phyloP scores from a whole-genome alignment of 2,888 invertebrate genomes.

The Thymelicus acteon region DNA sequence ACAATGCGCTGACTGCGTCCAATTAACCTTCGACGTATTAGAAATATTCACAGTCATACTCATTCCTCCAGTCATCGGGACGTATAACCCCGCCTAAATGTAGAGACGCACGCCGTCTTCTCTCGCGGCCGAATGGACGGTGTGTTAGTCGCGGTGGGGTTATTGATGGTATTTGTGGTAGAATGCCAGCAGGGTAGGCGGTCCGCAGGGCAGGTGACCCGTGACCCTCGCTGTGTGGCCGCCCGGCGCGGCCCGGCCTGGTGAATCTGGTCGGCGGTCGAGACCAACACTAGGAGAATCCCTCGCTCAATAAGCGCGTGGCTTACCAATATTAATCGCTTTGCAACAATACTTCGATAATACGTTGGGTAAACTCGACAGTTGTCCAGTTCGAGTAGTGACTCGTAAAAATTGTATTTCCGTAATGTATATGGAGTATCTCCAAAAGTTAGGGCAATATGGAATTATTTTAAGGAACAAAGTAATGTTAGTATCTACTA shows the following conservation, averaged over 20 bases:
- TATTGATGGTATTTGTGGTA: constrained; percentile 54
- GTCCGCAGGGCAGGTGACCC: constrained; percentile 69
- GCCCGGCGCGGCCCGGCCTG: constrained; percentile 42
- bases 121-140: constrained; percentile 30
- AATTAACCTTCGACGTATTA: constrained; percentile 80
- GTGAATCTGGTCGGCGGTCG: constrained; percentile 54
- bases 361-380: no score
- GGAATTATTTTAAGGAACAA: no score
- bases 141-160: constrained; percentile 43
- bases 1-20: constrained; percentile 77
- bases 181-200: constrained; percentile 69
- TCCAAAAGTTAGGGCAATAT: no score
- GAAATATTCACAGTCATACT: constrained; percentile 74
- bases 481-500: no score
- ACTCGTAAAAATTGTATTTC: no score
- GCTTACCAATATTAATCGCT: constrained; percentile 21
- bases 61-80: constrained; percentile 66
- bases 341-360: background rate
- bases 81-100: constrained; percentile 51
- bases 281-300: constrained; percentile 40
- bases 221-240: constrained; percentile 71
- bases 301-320: constrained; percentile 41
- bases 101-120: constrained; percentile 33
- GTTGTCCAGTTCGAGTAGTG: background rate
- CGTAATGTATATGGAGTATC: no score